These are phyloP conservation scores for Macquaria australasica DNA, from an alignment of 2,113 vertebrate genomes.

Conservation along the genomic window DNA sequence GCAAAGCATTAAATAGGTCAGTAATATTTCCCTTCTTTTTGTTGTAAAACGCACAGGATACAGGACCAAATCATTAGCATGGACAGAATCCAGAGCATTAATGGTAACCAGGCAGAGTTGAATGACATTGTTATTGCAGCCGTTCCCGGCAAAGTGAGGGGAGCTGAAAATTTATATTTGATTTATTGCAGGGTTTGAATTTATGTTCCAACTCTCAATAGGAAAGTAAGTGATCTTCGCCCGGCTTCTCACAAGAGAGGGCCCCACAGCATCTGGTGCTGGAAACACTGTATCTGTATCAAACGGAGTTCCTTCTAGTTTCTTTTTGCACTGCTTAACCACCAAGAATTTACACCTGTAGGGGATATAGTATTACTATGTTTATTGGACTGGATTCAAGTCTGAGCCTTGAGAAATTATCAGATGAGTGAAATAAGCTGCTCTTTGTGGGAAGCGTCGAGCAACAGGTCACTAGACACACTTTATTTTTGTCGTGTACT, in stretches of 20 bases:
- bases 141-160: constrained; percentile 77
- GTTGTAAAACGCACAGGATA: constrained; percentile 75
- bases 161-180: constrained; percentile 82
- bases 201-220: constrained; percentile 78
- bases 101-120: constrained; percentile 79
- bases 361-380: constrained; percentile 78
- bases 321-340: constrained; percentile 60
- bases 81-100: constrained; percentile 77
- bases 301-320: constrained; percentile 61
- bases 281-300: constrained; percentile 76
- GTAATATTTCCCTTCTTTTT: constrained; percentile 74
- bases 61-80: constrained; percentile 77
- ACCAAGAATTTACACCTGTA: constrained; percentile 82
- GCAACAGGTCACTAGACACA: constrained; percentile 37
- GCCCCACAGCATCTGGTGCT: constrained; percentile 78
- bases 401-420: constrained; percentile 72
- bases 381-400: constrained; percentile 74
- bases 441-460: constrained; percentile 64
- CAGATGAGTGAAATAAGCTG: constrained; percentile 62
- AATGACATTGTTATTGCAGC: constrained; percentile 85
- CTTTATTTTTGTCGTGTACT: constrained; percentile 29
- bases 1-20: constrained; percentile 79
- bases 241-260: constrained; percentile 68
- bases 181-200: constrained; percentile 84
- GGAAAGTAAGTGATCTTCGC: constrained; percentile 79